Conservation (phyloP, 2,888 invertebrate species). For the Andrena flavipes region DNA sequence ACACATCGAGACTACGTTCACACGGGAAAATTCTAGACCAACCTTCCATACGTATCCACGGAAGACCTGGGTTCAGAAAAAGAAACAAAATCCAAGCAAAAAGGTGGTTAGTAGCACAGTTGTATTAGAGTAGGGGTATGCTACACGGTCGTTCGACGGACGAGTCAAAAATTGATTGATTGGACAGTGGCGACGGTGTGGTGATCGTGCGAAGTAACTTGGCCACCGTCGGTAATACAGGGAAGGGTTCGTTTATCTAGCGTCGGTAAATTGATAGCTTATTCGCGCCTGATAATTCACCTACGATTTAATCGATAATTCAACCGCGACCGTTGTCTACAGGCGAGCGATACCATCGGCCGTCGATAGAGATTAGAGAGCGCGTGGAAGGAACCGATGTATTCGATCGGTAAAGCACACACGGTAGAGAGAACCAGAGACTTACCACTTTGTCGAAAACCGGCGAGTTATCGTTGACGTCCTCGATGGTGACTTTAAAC, state of each 20-base stretch:
- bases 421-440: not conserved
- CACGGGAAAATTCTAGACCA: conserved; percentile 85
- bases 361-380: not conserved
- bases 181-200: not conserved
- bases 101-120: conserved; percentile 58
- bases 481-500: conserved; percentile 95
- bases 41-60: conserved; percentile 89
- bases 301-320: too few relatives aligned
- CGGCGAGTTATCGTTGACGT: conserved; percentile 96
- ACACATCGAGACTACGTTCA: conserved; percentile 81
- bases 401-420: not conserved
- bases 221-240: not conserved
- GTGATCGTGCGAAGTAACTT: not conserved
- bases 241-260: not conserved
- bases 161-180: conserved; percentile 7
- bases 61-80: conserved; percentile 86
- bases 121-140: conserved; percentile 23
- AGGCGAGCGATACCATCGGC: too few relatives aligned
- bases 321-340: too few relatives aligned
- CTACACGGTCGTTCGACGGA: conserved; percentile 6
- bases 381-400: not conserved
- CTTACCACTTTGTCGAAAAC: conserved; percentile 93
- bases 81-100: conserved; percentile 78
- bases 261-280: not conserved
- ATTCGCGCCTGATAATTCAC: too few relatives aligned